Base-by-base conservation (phyloP, 2,888 invertebrate species). In the Lithophane semibrunnea region DNA sequence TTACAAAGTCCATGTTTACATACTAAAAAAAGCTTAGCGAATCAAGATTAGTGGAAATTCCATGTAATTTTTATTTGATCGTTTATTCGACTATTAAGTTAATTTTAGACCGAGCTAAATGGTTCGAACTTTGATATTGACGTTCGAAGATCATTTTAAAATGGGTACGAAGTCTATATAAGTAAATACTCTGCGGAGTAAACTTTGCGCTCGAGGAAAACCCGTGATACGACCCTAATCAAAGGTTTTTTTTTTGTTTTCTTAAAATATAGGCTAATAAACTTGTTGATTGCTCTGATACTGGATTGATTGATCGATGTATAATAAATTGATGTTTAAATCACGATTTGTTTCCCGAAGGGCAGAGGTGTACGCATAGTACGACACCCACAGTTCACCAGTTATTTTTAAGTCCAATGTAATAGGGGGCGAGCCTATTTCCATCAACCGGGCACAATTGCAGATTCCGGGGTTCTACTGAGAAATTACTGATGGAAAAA, bases 41-140 rank as follows among this genome's bases (percentile, higher is more conserved):
- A 66, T 56, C 7, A 56, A 75, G 24, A 58, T 60, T 29, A n/a
- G 24, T 21, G 61, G 24, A 29, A 82, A 82, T 24, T 21, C n/a
- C 61, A 29, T 42, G 18, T 7, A 16, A 0, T 65, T 65, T 60
- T 52, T 56, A 4, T 77, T 77, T 68, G 5, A 21, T 79, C 13
- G 61, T 47, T 18, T 52, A 16, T 13, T 37, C 2, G 12, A n/a
- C 21, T 24, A 2, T 21, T 3, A n/a, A 21, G 9, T 10, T 49
- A 47, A 42, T 61, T 74, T 66, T 49, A 49, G 61, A 7, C 21
- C 21, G 3, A 47, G 1, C 0, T 47, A 24, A 37, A 54, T 12
- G 13, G 21, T 47, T 24, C 9, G 44, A 52, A 49, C 67, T 64
- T 79, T 52, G 18, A 7, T 47, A 42, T 58, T 64, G 68, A 76